phyloP scores from a whole-genome alignment of 2,113 vertebrate species.

The Prinia subflava region DNA sequence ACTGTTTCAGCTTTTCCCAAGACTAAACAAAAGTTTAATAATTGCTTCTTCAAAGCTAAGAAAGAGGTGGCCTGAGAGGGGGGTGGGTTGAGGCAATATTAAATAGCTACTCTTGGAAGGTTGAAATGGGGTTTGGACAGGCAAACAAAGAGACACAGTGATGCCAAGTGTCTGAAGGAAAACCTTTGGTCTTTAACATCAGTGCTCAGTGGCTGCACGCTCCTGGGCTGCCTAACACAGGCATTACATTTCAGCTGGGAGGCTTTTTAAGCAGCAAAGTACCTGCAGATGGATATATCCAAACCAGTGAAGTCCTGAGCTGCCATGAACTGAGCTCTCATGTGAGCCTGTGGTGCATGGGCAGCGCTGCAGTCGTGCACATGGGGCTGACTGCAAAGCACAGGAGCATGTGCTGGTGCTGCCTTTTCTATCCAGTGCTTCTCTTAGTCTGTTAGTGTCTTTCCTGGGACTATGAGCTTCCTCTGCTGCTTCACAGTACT shows the following conservation, averaged over 20 bases:
- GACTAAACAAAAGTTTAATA: neutral
- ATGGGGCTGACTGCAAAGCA: neutral
- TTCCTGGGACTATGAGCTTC: neutral
- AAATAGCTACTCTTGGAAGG: neutral
- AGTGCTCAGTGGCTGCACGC: neutral
- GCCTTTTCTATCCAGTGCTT: neutral
- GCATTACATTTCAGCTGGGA: neutral
- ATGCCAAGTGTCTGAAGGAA: neutral
- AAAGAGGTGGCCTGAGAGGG: neutral
- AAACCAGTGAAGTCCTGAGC: neutral
- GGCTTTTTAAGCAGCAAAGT: neutral
- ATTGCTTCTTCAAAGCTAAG: neutral
- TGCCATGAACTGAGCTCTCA: rapidly evolving
- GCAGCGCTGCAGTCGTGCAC: rapidly evolving
- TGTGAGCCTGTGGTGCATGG: rapidly evolving
- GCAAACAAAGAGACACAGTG: neutral
- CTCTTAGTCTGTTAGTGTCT: neutral
- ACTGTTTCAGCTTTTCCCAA: neutral
- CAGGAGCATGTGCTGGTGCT: neutral
- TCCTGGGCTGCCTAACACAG: neutral
- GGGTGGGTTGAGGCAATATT: neutral
- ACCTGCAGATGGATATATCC: neutral
- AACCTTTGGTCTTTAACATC: neutral
- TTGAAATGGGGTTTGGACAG: neutral
- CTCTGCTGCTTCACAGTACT: neutral